Conservation (phyloP, 2,113 vertebrate species). For the Todiramphus chloris region DNA sequence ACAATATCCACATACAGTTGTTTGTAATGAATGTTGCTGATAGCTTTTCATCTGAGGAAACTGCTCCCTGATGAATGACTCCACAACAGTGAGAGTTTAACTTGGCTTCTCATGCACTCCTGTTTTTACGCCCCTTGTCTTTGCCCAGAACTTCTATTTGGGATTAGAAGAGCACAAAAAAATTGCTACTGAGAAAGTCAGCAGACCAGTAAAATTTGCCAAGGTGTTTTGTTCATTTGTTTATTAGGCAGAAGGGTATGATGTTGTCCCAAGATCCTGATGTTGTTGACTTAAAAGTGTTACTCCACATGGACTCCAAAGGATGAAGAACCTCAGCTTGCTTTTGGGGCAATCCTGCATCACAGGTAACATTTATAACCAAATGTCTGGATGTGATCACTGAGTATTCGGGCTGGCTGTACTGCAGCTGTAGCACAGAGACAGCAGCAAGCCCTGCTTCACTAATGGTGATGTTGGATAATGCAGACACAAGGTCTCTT, state of each 20-base stretch:
- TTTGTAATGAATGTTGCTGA: neutral
- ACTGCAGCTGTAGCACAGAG: neutral
- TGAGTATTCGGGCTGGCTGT: neutral
- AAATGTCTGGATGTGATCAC: fast-evolving
- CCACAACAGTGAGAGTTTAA: neutral
- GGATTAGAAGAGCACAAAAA: neutral
- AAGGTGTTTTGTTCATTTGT: neutral
- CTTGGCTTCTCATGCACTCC: neutral
- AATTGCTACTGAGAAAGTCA: neutral
- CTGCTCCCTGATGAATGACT: neutral
- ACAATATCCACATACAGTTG: neutral
- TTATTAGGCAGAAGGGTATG: neutral
- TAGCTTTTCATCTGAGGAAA: neutral
- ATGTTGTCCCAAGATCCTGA: neutral
- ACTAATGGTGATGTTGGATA: neutral
- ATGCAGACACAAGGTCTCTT: neutral
- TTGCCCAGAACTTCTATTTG: neutral
- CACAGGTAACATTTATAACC: neutral
- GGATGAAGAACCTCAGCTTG: neutral
- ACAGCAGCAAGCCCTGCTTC: neutral
- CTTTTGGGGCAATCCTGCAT: neutral
- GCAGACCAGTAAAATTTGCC: neutral
- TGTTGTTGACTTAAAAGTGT: neutral
- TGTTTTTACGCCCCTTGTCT: neutral
- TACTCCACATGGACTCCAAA: neutral